Evolutionary conservation across 92 coral and sea anemone species (phyloP).

Genomic region (Actinernus sp.): DNA sequence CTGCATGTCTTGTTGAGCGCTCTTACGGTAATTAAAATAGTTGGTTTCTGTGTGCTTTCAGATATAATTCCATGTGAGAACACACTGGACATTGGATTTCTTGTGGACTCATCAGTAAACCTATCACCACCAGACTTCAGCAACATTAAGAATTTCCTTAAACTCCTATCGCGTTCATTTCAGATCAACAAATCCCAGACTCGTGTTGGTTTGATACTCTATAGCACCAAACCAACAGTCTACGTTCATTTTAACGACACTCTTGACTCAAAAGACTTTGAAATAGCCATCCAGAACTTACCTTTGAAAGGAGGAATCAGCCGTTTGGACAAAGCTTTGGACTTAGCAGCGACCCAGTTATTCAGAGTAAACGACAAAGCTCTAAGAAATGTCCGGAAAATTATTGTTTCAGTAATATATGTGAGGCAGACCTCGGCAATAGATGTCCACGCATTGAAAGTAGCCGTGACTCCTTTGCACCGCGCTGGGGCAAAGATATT

Average conservation of each 20-base stretch:
- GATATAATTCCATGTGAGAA: slow-evolving; percentile 44
- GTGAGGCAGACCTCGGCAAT: slow-evolving; percentile 26
- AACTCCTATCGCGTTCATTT: slow-evolving; percentile 58
- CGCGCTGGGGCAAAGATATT: slow-evolving; percentile 58
- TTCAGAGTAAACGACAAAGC: slow-evolving; percentile 10
- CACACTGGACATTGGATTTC: slow-evolving; percentile 64
- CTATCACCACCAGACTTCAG: slow-evolving; percentile 45
- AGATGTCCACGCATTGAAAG: slow-evolving; percentile 25
- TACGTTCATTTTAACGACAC: slow-evolving; percentile 33
- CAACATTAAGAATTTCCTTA: slow-evolving; percentile 69
- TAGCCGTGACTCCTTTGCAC: slow-evolving; percentile 48
- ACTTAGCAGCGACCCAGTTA: slow-evolving; percentile 50
- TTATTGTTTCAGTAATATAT: slow-evolving; percentile 27
- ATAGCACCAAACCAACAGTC: slow-evolving; percentile 53
- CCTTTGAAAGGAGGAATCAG: slow-evolving; percentile 39
- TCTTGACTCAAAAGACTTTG: slow-evolving; percentile 26
- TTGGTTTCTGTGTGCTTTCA: not conserved
- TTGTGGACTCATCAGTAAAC: slow-evolving; percentile 81
- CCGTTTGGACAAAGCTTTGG: slow-evolving; percentile 69
- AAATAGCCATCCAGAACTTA: slow-evolving; percentile 31
- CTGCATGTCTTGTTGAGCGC: too few species aligned
- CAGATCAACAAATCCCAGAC: slow-evolving; percentile 43
- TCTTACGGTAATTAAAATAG: too few species aligned
- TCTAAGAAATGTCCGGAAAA: slow-evolving; percentile 13
- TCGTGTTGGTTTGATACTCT: slow-evolving; percentile 64